Conservation (phyloP, 1,140 invertebrate genomes). For the Danaus plexippus region DNA sequence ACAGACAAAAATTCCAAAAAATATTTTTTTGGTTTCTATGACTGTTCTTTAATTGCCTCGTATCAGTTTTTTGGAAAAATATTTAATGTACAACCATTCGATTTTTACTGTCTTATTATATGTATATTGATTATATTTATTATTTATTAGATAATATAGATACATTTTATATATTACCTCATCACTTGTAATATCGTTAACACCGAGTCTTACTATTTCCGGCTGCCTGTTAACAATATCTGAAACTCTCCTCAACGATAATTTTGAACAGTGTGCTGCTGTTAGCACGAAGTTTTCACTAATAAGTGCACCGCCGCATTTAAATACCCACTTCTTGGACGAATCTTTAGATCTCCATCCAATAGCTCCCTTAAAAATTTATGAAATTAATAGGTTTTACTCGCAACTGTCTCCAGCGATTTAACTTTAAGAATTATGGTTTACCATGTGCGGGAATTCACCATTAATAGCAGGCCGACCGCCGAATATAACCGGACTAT, state of each 20-base stretch:
- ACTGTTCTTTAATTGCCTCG: too few species aligned
- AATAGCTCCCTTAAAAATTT: slow-evolving; percentile 16
- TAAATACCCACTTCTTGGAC: slow-evolving; percentile 16
- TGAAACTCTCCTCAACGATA: slow-evolving; percentile 6
- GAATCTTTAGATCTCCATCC: slow-evolving; percentile 18
- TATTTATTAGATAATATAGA: too few species aligned
- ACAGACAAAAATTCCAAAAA: too few species aligned
- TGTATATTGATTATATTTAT: too few species aligned
- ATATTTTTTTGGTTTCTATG: too few species aligned
- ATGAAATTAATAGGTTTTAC: background rate
- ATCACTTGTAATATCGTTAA: slow-evolving; percentile 19
- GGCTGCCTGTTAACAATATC: slow-evolving; percentile 10
- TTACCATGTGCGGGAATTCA: slow-evolving; percentile 24
- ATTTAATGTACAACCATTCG: too few species aligned
- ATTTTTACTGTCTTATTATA: too few species aligned
- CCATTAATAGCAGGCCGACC: slow-evolving; percentile 16
- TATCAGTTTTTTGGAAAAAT: too few species aligned
- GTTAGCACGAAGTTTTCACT: slow-evolving; percentile 19
- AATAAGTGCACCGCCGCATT: slow-evolving; percentile 19
- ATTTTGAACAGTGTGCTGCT: slow-evolving; percentile 23
- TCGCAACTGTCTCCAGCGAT: background rate
- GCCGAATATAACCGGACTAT: slow-evolving; percentile 26
- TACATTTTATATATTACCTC: slow-evolving; percentile 11
- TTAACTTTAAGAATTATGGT: background rate
- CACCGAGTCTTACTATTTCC: slow-evolving; percentile 27